A percentile compares a stretch with the other conserved stretches of the same genome.
Conservation (phyloP, 2,113 vertebrate genomes). For the Periophthalmodon schlosseri region DNA sequence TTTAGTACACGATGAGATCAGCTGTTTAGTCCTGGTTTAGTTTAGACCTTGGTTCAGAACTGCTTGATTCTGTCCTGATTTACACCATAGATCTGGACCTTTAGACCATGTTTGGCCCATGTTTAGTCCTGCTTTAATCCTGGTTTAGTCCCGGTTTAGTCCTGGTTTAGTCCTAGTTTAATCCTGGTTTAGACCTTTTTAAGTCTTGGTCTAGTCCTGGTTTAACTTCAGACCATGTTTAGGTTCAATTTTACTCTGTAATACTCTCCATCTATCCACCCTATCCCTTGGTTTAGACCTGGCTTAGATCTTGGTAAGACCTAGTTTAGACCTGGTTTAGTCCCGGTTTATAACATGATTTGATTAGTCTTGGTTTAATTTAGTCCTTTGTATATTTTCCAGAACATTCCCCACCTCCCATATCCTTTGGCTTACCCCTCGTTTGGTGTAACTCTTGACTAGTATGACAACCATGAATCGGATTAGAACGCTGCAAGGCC, state of each 20-base stretch:
- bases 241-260: too few species aligned
- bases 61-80: background rate
- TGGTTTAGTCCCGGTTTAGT: background rate
- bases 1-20: background rate
- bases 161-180: background rate
- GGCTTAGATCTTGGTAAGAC: background rate
- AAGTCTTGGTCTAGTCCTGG: background rate
- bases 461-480: slow-evolving; percentile 42
- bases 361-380: background rate
- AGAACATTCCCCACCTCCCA: background rate
- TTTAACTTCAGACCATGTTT: too few species aligned
- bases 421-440: background rate
- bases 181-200: background rate
- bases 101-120: too few species aligned
- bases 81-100: background rate
- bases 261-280: too few species aligned
- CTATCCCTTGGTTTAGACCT: background rate
- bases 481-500: slow-evolving; percentile 64
- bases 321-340: background rate
- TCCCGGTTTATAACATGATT: background rate
- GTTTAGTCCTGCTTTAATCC: too few species aligned
- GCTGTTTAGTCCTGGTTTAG: background rate
- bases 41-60: background rate
- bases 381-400: background rate
- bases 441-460: slow-evolving; percentile 32